These are phyloP conservation scores for Parapsyche elsis DNA, from an alignment of 1,140 invertebrate genomes.

Conservation along the genomic window DNA sequence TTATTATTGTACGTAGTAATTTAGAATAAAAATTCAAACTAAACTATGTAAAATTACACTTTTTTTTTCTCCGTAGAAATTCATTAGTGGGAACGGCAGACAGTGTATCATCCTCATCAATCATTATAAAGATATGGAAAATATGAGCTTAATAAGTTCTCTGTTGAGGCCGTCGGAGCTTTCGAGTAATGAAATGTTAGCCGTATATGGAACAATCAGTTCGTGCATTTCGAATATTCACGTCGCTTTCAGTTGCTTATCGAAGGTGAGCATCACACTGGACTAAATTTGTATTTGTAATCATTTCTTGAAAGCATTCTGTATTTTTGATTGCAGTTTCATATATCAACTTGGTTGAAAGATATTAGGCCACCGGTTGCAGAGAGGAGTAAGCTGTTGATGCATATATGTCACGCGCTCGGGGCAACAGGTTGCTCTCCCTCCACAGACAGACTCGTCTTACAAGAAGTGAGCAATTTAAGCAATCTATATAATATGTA, in stretches of 20 bases:
- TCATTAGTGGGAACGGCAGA: conserved; percentile 41
- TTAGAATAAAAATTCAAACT: conserved; percentile 12
- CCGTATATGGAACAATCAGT: conserved; percentile 45
- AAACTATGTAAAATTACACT: conserved; percentile 14
- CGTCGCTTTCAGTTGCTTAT: conserved; percentile 52
- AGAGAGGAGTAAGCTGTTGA: conserved; percentile 44
- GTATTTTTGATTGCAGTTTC: conserved; percentile 46
- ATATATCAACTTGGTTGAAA: conserved; percentile 49
- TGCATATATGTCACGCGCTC: conserved; percentile 45
- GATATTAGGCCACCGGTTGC: conserved; percentile 34
- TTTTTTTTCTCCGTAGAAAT: conserved; percentile 45
- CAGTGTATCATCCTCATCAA: conserved; percentile 47
- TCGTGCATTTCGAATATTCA: conserved; percentile 43
- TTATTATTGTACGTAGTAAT: not conserved
- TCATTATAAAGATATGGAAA: conserved; percentile 15
- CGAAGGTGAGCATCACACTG: conserved; percentile 38
- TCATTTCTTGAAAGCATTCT: not conserved
- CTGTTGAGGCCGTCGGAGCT: conserved; percentile 48
- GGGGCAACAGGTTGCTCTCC: conserved; percentile 38
- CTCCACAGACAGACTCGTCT: conserved; percentile 35
- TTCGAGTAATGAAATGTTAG: conserved; percentile 49
- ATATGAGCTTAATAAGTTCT: conserved; percentile 39
- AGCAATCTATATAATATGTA: not conserved
- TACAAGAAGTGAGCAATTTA: conserved; percentile 46
- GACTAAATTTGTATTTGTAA: not conserved